A percentile compares a stretch with the other conserved stretches of the same genome.
These are phyloP conservation scores for Brachyalestes nurse DNA, from an alignment of 2,797 vertebrate genomes.

Conservation along the genomic window DNA sequence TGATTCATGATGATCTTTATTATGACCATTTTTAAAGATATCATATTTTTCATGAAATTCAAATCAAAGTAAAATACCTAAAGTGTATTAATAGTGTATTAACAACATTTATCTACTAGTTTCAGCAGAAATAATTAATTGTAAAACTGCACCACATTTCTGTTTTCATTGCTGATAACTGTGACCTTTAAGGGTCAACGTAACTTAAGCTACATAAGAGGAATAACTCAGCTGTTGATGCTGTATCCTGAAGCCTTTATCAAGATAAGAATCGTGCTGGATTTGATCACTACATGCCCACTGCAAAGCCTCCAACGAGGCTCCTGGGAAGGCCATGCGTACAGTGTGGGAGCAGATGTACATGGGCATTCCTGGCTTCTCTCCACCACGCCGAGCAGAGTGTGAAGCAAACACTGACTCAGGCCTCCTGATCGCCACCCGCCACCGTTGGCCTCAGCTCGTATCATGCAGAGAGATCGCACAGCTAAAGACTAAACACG, in stretches of 20 bases:
- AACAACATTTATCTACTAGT: not conserved
- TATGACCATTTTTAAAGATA: no score
- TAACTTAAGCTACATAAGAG: no score
- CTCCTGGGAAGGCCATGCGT: conserved; percentile 11
- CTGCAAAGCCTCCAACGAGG: not conserved
- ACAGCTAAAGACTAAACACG: not conserved
- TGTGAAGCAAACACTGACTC: conserved; percentile 55
- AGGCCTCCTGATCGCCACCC: conserved; percentile 27
- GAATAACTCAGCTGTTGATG: no score
- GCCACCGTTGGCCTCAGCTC: conserved; percentile 3
- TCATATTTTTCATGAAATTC: no score
- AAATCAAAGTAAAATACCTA: no score
- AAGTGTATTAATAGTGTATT: no score
- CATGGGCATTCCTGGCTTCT: conserved; percentile 38
- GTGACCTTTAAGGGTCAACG: not conserved
- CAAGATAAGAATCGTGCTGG: not conserved
- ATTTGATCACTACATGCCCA: not conserved
- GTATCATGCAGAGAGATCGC: conserved; percentile 2
- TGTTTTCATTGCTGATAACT: not conserved
- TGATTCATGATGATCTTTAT: no score
- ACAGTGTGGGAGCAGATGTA: conserved; percentile 44
- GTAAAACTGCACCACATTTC: not conserved
- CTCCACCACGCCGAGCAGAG: conserved; percentile 28
- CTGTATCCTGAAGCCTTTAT: not conserved
- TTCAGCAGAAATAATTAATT: not conserved